Evolutionary conservation across 2,113 vertebrate species (phyloP), one percentile per base, ranked within the genome.

Genomic region (Neopipo cinnamomea): DNA sequence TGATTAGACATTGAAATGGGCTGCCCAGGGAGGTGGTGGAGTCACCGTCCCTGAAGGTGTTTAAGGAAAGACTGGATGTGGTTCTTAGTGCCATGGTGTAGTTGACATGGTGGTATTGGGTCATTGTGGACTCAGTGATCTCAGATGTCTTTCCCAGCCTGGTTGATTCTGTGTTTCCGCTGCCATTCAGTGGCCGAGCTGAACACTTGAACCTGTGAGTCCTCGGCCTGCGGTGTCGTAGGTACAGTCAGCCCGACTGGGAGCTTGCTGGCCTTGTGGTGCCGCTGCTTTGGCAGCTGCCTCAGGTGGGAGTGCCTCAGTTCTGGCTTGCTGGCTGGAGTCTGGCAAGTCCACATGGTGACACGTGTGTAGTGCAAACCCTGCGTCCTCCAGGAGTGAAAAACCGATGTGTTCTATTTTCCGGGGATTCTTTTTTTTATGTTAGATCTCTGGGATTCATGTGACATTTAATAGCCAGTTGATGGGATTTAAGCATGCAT

Each of bases 301-400:
- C 20, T 77, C 7, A 2, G 70, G 1, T 30, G 8, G 55, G 50
- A 89, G 50, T 46, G 35, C 11, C 63, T 27, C 56, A 44, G 61
- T 66, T 72, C 63, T 20, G 18, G 23, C 61, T 81, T 67, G 30
- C 39, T 30, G 8, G 8, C 35, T 52, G 44, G 39, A 47, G 68
- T 59, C 52, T 61, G 65, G 20, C 46, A 37, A 50, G 30, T 61
- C 70, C 61, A 4, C 35, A n/a, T 28, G 4, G 50, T 91, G 70
- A 52, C 0, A 52, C 0, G 0, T 41, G 31, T 56, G 46, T 66
- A 61, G 62, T 11, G 21, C 0, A 2, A 89, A 35, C 33, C 25
- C 19, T 35, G 30, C 0, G 0, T 89, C 70, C 20, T 80, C 63
- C 70, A 53, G 81, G 41, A 79, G 19, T 68, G 37, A 72, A 87